Base-by-base conservation (phyloP, 1,140 invertebrate genomes). In the Propsilocerus akamusi region DNA sequence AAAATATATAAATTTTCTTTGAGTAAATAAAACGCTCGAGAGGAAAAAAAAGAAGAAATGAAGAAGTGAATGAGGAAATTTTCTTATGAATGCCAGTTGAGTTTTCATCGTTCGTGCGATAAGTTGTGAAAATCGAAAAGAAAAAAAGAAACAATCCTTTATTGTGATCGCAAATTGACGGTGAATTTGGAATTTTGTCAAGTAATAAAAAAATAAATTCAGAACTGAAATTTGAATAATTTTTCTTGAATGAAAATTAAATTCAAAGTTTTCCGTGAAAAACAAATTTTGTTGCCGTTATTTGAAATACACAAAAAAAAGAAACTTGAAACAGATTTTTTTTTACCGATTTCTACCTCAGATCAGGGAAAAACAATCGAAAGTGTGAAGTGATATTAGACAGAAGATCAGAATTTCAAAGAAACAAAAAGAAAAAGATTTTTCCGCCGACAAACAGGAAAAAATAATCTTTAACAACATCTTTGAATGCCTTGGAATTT, bases 371-470 rank as follows among this genome's bases (percentile, higher is more conserved):
- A n/a, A 14, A 41, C 34, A 41, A 41, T 41, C 34, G 34, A 41
- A 41, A 41, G 34, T 41, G 34, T 41, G 34, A 41, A 41, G 34
- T 41, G 34, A 41, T 41, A 41, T 41, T 41, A 41, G 34, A 41
- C 34, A 41, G 34, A 41, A 41, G 22, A 20, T 41, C 14, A 20
- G 34, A 41, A n/a, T n/a, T n/a, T n/a, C n/a, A n/a, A n/a, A n/a
- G n/a, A n/a, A n/a, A n/a, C n/a, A n/a, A n/a, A n/a, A n/a, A n/a
- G n/a, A n/a, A n/a, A 41, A 17, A 41, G 22, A 20, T 20, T 41
- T 41, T 41, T 41, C 34, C 34, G 34, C 34, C 34, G 34, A 20
- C 34, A 41, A 41, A 41, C 34, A 17, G 17, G 34, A 41, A 17
- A 17, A 41, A 41, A 41, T 17, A 41, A 41, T 17, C 34, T 17